These are phyloP conservation scores for Myiotriccus ornatus DNA, from an alignment of 2,797 vertebrate genomes.

Conservation along the genomic window DNA sequence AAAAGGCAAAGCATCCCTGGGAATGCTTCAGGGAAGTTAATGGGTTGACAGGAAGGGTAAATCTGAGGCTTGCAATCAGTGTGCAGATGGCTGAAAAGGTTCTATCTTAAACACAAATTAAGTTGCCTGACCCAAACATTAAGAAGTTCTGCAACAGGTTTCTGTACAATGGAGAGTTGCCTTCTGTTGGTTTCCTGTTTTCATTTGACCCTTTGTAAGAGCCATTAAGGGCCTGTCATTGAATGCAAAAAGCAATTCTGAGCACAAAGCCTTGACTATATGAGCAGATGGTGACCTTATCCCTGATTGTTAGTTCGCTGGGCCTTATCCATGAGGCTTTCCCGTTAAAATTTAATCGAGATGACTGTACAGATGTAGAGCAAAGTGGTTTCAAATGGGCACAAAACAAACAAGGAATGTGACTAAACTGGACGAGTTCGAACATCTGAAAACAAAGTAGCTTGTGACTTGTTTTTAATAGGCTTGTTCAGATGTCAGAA, in stretches of 20 bases:
- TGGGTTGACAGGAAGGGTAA: neutral
- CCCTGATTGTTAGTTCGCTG: neutral
- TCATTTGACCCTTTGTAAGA: neutral
- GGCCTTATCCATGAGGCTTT: neutral
- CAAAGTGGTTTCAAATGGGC: neutral
- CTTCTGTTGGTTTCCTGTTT: slow-evolving; percentile 24
- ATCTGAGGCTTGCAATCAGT: neutral
- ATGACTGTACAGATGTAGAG: slow-evolving; percentile 38
- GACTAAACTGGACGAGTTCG: neutral
- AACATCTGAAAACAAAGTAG: neutral
- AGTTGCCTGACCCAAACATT: neutral
- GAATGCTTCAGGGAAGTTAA: neutral
- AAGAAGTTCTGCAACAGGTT: neutral
- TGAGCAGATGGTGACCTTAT: slow-evolving; percentile 65
- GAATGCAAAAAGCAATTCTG: slow-evolving; percentile 11
- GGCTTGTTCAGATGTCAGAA: neutral
- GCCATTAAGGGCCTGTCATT: neutral
- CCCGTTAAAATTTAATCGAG: slow-evolving; percentile 58
- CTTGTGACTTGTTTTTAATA: slow-evolving; percentile 2
- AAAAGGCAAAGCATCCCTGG: neutral
- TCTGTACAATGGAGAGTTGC: neutral
- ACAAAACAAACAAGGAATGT: neutral
- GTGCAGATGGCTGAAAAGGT: neutral
- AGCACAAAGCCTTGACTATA: neutral
- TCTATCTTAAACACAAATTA: neutral